These are phyloP conservation scores for Brachyptera putata DNA, from an alignment of 2,888 invertebrate genomes.

Conservation along the genomic window DNA sequence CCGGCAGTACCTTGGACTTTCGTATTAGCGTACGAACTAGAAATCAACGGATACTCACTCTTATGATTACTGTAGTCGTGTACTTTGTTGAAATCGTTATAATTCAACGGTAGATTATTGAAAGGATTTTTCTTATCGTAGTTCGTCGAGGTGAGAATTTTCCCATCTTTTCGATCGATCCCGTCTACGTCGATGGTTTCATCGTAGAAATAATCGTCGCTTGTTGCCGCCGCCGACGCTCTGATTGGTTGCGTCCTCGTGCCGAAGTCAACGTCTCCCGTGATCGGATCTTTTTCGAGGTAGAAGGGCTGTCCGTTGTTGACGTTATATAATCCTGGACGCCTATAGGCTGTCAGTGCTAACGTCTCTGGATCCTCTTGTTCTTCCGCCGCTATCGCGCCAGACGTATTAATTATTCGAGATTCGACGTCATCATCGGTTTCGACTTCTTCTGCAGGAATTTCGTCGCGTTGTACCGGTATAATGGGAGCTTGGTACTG, in stretches of 20 bases:
- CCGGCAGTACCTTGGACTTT: slow-evolving; percentile 57
- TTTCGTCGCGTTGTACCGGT: too few relatives aligned
- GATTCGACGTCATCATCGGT: background rate
- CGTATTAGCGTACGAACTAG: slow-evolving; percentile 66
- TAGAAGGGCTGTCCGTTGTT: slow-evolving; percentile 68
- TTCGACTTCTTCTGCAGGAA: too few relatives aligned
- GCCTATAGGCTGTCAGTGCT: slow-evolving; percentile 8
- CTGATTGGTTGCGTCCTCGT: slow-evolving; percentile 48
- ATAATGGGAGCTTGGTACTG: too few relatives aligned
- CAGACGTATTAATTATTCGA: too few relatives aligned
- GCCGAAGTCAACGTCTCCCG: slow-evolving; percentile 60
- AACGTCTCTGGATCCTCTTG: background rate
- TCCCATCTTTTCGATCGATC: slow-evolving; percentile 54
- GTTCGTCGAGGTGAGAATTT: background rate
- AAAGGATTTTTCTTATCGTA: slow-evolving; percentile 9
- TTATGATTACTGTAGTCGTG: slow-evolving; percentile 24
- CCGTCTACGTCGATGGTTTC: slow-evolving; percentile 41
- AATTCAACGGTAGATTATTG: slow-evolving; percentile 10
- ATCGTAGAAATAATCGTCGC: slow-evolving; percentile 36
- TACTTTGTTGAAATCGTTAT: slow-evolving; percentile 26
- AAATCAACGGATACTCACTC: slow-evolving; percentile 57
- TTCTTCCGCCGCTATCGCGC: too few relatives aligned
- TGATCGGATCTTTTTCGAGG: slow-evolving; percentile 62
- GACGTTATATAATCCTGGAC: slow-evolving; percentile 47
- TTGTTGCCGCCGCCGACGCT: slow-evolving; percentile 37